These are phyloP conservation scores for Cricetomys ansorgei DNA, from an alignment of 2,113 vertebrate genomes.

Conservation along the genomic window DNA sequence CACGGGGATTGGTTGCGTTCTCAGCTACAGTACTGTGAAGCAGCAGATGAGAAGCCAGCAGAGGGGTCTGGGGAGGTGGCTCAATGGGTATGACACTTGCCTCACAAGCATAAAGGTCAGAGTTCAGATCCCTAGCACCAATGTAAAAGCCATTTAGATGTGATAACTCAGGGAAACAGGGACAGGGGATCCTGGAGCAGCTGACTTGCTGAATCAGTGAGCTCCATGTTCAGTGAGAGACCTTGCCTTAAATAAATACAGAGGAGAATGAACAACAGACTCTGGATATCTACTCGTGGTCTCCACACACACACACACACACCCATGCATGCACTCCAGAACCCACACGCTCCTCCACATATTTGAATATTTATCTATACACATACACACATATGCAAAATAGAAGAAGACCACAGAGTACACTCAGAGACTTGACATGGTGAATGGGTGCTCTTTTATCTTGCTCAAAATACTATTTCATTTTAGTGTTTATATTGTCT, in stretches of 20 bases:
- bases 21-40: background rate
- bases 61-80: background rate
- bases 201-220: background rate
- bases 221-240: background rate
- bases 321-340: background rate
- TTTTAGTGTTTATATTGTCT: conserved; percentile 27
- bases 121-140: background rate
- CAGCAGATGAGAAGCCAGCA: background rate
- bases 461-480: background rate
- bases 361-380: too few species aligned
- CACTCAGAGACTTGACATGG: too few species aligned
- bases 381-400: background rate
- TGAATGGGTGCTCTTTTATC: background rate
- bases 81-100: background rate
- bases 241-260: background rate
- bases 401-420: background rate
- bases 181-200: too few species aligned
- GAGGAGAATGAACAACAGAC: background rate
- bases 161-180: background rate
- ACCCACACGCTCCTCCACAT: background rate
- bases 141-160: background rate
- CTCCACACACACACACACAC: too few species aligned
- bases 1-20: background rate
- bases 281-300: background rate
- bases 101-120: background rate